These are phyloP conservation scores for Pyralis farinalis DNA, from an alignment of 2,888 invertebrate genomes.

Conservation along the genomic window DNA sequence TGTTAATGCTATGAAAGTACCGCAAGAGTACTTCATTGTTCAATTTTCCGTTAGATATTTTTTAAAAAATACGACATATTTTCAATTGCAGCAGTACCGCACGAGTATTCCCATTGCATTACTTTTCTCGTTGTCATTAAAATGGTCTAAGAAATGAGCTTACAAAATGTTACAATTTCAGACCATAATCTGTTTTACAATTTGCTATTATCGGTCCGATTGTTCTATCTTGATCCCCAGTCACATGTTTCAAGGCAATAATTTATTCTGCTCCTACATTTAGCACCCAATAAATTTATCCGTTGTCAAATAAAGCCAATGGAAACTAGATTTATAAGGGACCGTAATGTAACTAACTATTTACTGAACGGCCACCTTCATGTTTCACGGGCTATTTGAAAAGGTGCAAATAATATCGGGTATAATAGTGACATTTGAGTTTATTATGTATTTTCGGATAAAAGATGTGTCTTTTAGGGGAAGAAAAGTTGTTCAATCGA, in stretches of 20 bases:
- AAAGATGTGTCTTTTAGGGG: too few relatives aligned
- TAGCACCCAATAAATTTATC: slow-evolving; percentile 68
- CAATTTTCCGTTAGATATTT: too few relatives aligned
- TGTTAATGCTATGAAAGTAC: too few relatives aligned
- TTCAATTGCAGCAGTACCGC: too few relatives aligned
- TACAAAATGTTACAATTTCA: not conserved
- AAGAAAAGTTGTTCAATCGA: too few relatives aligned
- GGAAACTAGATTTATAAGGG: slow-evolving; percentile 47
- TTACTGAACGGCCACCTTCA: slow-evolving; percentile 23
- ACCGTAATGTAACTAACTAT: slow-evolving; percentile 24
- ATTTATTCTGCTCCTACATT: slow-evolving; percentile 55
- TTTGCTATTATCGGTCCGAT: slow-evolving; percentile 11
- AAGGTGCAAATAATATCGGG: not conserved
- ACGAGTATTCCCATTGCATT: too few relatives aligned
- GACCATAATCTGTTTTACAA: not conserved
- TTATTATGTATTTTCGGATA: not conserved
- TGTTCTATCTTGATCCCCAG: slow-evolving; percentile 27
- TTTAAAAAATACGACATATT: too few relatives aligned
- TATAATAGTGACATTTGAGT: not conserved
- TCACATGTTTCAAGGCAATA: slow-evolving; percentile 36
- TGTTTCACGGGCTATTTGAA: not conserved
- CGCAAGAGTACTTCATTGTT: too few relatives aligned
- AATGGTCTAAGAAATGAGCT: too few relatives aligned
- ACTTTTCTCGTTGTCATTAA: too few relatives aligned
- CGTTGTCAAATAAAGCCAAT: slow-evolving; percentile 57